Base-by-base conservation (phyloP, 2,888 invertebrate species). In the Acronicta leporina region DNA sequence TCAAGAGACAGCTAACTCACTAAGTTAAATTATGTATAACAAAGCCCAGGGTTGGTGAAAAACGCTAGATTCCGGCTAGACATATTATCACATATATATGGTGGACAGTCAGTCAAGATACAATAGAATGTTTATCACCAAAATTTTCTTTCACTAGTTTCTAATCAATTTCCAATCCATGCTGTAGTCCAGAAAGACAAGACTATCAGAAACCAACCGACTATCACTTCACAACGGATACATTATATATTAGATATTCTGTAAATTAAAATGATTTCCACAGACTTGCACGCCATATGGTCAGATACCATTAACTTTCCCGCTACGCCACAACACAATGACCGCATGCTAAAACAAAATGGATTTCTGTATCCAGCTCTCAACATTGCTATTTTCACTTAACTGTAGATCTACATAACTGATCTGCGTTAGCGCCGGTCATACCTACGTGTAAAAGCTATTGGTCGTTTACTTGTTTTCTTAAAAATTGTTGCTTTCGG, bases 381-480 rank as follows among this genome's bases (percentile, higher is more conserved):
- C 70, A 61, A 76, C 75, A 81, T 79, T 76, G 79, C 80, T 73
- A 84, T 86, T 84, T 82, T 83, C 81, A 74, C 80, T 66, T 82
- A 83, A 82, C 83, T 81, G 81, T 83, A 76, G 59, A 64, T 68
- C 58, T 69, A 20, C 20, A 20, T 20, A 71, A 59, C 68, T 55
- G 69, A 71, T 63, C 55, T 38, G 38, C 61, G 54, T 72, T 68
- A 71, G 63, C 63, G 52, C 53, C 56, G 66, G 45, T 52, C 52
- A 57, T 67, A n/a, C n/a, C n/a, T n/a, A 58, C 44, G 30, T 50
- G 27, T 63, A 69, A 73, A 53, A 75, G 54, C 61, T 67, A 69
- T 77, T 63, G 68, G 49, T 46, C 66, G 61, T 62, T 48, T 51
- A 66, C 65, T 66, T 14, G 46, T 63, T 70, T 73, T 55, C 14